A percentile compares a stretch with the other conserved stretches of the same genome.
Evolutionary conservation across 2,888 invertebrate species (phyloP).

Genomic region (Alentia gelatinosa): DNA sequence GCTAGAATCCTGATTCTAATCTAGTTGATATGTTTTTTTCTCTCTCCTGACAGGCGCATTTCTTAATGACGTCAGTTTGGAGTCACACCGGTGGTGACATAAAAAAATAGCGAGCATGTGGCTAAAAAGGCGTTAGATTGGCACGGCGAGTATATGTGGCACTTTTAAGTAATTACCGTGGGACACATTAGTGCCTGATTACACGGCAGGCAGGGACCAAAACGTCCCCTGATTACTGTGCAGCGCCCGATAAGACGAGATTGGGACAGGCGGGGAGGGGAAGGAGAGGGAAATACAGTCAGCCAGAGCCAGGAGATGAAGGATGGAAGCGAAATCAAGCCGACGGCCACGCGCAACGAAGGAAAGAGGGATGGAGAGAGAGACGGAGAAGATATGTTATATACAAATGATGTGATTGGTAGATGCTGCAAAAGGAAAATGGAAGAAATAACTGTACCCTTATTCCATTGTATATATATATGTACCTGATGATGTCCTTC

Average conservation of each 20-base stretch:
- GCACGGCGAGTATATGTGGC: not conserved
- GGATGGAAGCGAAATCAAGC: not conserved
- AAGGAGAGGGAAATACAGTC: not conserved
- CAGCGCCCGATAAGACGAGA: not conserved
- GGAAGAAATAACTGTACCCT: too few species aligned
- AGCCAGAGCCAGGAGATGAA: not conserved
- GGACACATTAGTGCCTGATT: slow-evolving; percentile 25
- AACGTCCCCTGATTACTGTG: not conserved
- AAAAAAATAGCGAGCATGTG: not conserved
- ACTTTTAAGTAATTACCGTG: slow-evolving; percentile 33
- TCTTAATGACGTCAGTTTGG: not conserved
- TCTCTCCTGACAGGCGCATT: not conserved
- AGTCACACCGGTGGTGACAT: not conserved
- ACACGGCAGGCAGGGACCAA: not conserved
- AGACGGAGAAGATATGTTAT: not conserved
- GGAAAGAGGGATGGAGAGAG: not conserved
- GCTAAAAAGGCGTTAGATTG: not conserved
- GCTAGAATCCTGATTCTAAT: not conserved
- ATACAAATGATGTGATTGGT: not conserved
- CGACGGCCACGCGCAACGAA: not conserved
- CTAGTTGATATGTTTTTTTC: not conserved
- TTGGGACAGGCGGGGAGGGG: not conserved
- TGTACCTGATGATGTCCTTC: too few species aligned
- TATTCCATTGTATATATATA: too few species aligned
- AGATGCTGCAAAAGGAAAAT: too few species aligned